Base-by-base conservation (phyloP, 2,797 vertebrate genomes). In the Sebastes paucispinis region DNA sequence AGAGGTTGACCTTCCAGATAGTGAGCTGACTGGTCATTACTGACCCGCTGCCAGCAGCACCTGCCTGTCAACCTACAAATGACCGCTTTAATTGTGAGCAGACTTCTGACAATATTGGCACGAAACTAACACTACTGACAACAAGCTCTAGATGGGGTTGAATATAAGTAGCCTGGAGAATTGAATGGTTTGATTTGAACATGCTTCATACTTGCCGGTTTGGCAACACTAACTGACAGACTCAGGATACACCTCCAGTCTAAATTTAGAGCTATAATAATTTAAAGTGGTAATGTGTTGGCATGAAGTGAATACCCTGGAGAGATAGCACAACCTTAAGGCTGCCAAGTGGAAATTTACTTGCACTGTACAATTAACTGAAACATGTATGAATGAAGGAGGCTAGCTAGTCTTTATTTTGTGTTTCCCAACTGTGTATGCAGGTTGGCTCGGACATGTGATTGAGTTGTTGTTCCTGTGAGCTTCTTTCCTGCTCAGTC, bases 1-100 rank as follows among this genome's bases (percentile, higher is more conserved):
- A 82, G 22, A 81, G 71, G 79, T 73, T 81, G 57, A 81, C 71
- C 80, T 80, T 79, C 57, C 20, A 75, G 57, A 69, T 32, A 65
- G 68, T 66, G 29, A 32, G 29, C 58, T 77, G 55, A 55, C 66
- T 50, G 69, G 52, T 77, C 55, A 22, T 76, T 74, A 67, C 14
- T 79, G 77, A 81, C 55, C 50, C 32, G 65, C 52, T 79, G 62
- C 80, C 79, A 60, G 14, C 10, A 72, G 25, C 18, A 69, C 39
- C 72, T 52, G 69, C 69, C 65, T 25, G 29, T 78, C 76, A 76
- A 20, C 24, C 13, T 32, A 54, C 47, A 76, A 77, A 71, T 66
- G 75, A 39, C 50, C 5, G 24, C 59, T 70, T 29, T 77, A 50
- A 43, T 57, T 74, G 3, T 54, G 12, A 52, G 10, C 3, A 50